Evolutionary conservation across 2,113 vertebrate species (phyloP).

Genomic region (Sinocyclocheilus rhinocerous): DNA sequence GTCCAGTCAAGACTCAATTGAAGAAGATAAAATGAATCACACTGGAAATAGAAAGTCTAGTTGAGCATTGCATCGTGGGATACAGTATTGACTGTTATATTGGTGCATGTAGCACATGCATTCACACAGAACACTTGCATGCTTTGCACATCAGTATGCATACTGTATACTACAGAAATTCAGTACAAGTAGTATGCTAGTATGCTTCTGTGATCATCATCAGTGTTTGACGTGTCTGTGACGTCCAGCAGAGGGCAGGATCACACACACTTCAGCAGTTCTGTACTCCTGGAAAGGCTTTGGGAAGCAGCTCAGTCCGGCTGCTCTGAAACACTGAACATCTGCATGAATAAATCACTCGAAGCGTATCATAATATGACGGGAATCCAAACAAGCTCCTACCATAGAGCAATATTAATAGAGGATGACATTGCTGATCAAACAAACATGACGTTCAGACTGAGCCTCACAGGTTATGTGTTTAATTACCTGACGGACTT

Average conservation of each 20-base stretch:
- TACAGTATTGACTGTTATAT: background rate
- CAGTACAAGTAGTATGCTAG: background rate
- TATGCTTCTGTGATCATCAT: background rate
- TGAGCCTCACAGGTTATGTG: too few relatives aligned
- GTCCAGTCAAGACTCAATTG: background rate
- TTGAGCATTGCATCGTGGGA: background rate
- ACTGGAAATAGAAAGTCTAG: background rate
- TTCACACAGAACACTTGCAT: background rate
- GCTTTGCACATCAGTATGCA: background rate
- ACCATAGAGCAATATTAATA: background rate
- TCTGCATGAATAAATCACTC: background rate
- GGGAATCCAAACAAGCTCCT: background rate
- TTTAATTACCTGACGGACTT: background rate
- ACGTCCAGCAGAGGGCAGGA: constrained; percentile 14
- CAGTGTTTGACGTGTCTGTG: background rate
- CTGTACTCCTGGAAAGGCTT: background rate
- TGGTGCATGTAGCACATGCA: background rate
- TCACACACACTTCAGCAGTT: background rate
- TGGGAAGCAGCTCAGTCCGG: background rate
- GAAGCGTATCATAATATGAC: background rate
- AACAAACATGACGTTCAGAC: background rate
- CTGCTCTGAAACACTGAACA: background rate
- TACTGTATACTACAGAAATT: background rate
- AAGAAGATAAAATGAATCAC: too few relatives aligned
- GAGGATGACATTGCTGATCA: background rate